Evolutionary conservation across 2,888 invertebrate genomes (phyloP), one percentile per base, ranked within the genome.

Genomic region (Mesorhabditis spiculigera): DNA sequence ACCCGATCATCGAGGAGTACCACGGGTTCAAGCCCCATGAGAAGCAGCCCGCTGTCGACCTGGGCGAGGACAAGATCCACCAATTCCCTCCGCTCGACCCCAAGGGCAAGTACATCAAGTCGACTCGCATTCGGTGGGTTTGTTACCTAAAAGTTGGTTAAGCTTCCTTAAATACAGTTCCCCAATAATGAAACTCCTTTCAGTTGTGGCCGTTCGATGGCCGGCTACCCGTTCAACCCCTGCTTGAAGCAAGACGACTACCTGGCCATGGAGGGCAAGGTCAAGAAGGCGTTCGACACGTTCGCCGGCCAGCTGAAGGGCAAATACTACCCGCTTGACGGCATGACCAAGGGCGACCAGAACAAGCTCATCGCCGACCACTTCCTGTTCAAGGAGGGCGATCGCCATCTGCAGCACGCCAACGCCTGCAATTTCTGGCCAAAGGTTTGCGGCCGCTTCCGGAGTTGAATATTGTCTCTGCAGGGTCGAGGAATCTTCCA

Each of bases 311-410:
- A 95, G 87, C 91, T 50, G n/a, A 50, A 50, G 63, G 95, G 95
- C 71, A 93, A 93, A 81, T 95, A 94, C 91, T 93, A 92, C 88
- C 94, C 95, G 45, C 90, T 95, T 86, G 93, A 93, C 76, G 95
- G 94, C 85, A 81, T 80, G 80, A 75, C 71, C 66, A 81, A 84
- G 70, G 76, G 78, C 5, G 79, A 77, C 42, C 82, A 85, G 69
- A 76, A 80, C 88, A 92, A 95, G 89, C 90, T 95, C 86, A 95
- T 95, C 87, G 94, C 95, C 85, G 95, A 95, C 88, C 95, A 95
- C 89, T 95, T 95, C 91, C 90, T 95, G 86, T 95, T 95, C 91
- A 95, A 95, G 68, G 95, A 95, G 89, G 94, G 95, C 78, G 94
- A 93, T 87, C 90, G 74, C 45, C 71, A 74, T 66, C 65, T 71